phyloP scores from a whole-genome alignment of 2,113 vertebrate genomes.

The Climacteris rufus region DNA sequence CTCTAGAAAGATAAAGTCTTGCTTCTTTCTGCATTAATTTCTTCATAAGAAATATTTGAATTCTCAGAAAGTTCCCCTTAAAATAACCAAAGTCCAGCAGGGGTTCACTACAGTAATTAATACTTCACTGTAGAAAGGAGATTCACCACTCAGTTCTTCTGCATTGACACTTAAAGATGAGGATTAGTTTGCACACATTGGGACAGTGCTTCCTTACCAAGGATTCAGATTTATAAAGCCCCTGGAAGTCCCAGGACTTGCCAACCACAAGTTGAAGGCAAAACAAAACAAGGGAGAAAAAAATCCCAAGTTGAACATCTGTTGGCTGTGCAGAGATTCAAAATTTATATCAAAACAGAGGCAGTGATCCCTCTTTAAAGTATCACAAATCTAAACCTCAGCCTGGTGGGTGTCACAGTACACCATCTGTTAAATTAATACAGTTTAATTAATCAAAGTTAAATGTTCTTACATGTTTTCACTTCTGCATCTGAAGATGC shows the following conservation, averaged over 20 bases:
- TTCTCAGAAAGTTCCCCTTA: not conserved
- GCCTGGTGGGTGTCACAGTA: slow-evolving; percentile 48
- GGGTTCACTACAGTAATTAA: slow-evolving; percentile 12
- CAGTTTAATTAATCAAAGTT: slow-evolving; percentile 61
- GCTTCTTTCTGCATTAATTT: slow-evolving; percentile 27
- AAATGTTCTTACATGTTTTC: slow-evolving; percentile 8
- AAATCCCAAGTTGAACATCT: not conserved
- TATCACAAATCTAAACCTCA: slow-evolving; percentile 41
- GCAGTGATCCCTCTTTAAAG: slow-evolving; percentile 38
- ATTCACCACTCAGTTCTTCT: not conserved
- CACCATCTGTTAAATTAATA: slow-evolving; percentile 63
- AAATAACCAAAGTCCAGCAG: not conserved
- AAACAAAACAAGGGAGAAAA: not conserved
- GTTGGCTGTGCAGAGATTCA: not conserved
- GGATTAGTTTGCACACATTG: not conserved
- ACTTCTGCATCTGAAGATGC: not conserved
- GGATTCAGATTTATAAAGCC: not conserved
- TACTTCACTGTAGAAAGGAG: not conserved
- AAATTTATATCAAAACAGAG: slow-evolving; percentile 34
- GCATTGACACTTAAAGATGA: not conserved
- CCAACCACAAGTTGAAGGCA: not conserved
- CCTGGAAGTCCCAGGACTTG: not conserved
- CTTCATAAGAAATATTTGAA: not conserved
- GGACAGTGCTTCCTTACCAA: not conserved
- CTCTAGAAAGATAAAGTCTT: not conserved